Evolutionary conservation across 2,113 vertebrate species (phyloP).

Genomic region (Actinemys pallida): DNA sequence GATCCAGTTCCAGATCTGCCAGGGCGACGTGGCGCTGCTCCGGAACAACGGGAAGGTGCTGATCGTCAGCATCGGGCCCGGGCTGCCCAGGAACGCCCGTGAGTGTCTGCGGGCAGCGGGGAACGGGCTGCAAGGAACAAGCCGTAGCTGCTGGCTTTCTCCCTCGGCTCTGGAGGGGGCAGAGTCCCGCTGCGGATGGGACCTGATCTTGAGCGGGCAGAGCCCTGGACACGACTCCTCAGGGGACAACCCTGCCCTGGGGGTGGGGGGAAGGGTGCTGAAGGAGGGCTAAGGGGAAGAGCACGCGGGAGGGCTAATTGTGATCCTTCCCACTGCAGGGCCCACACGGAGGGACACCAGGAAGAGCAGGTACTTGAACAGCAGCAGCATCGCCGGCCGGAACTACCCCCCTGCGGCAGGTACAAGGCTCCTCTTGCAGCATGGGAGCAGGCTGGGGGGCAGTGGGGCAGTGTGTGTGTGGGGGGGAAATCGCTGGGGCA

Average conservation of each 20-base stretch:
- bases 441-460: fast-evolving
- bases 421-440: background rate
- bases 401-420: slow-evolving; percentile 51
- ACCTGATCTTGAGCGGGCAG: background rate
- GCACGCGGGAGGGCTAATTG: background rate
- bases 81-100: slow-evolving; percentile 85
- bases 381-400: background rate
- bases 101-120: slow-evolving; percentile 4
- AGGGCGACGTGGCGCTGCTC: slow-evolving; percentile 75
- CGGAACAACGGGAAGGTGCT: slow-evolving; percentile 81
- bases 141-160: background rate
- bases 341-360: slow-evolving; percentile 83
- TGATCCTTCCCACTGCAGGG: slow-evolving; percentile 57
- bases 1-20: slow-evolving; percentile 83
- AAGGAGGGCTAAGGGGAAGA: background rate
- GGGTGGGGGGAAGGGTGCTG: background rate
- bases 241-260: no score
- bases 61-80: slow-evolving; percentile 80
- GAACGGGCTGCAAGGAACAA: background rate
- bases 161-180: background rate
- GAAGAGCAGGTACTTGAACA: slow-evolving; percentile 78
- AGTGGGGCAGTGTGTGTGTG: no score
- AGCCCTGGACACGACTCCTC: no score
- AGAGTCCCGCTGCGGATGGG: background rate
- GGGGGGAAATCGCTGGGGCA: background rate